These are phyloP conservation scores for Brachyhypopomus gauderio DNA, from an alignment of 2,113 vertebrate genomes.

Conservation along the genomic window DNA sequence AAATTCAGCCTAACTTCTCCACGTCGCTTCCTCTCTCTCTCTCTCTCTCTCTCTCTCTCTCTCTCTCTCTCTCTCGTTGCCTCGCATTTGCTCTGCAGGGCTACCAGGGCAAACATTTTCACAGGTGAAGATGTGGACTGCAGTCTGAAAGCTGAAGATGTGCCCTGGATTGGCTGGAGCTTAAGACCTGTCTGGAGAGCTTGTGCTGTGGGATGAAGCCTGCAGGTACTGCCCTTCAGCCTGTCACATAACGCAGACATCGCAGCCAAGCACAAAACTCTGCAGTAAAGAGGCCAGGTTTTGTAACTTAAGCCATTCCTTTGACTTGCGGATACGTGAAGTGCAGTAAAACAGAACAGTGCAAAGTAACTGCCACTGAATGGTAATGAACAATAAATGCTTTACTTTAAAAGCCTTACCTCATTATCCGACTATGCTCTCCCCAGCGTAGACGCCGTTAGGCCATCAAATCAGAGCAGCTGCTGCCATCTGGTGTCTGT, in stretches of 20 bases:
- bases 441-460: not conserved
- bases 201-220: slow-evolving; percentile 26
- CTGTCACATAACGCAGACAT: not conserved
- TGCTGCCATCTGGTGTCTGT: slow-evolving; percentile 73
- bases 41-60: slow-evolving; percentile 25
- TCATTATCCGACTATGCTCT: slow-evolving; percentile 5
- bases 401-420: not conserved
- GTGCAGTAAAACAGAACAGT: not conserved
- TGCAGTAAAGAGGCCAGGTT: not conserved
- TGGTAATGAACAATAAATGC: not conserved
- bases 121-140: slow-evolving; percentile 63
- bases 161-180: slow-evolving; percentile 42
- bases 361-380: not conserved
- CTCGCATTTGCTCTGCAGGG: slow-evolving; percentile 74
- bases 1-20: slow-evolving; percentile 66
- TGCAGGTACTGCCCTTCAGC: slow-evolving; percentile 24
- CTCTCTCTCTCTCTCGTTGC: slow-evolving; percentile 47
- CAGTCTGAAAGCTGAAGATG: slow-evolving; percentile 55
- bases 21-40: slow-evolving; percentile 43
- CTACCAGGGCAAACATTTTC: slow-evolving; percentile 65
- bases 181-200: slow-evolving; percentile 22
- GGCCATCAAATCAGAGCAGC: slow-evolving; percentile 56
- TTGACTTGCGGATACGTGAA: not conserved
- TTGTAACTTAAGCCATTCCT: not conserved
- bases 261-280: not conserved